Evolutionary conservation across 92 coral and sea anemone species (phyloP), one percentile per base, ranked within the genome.

Genomic region (Phenganax stokvisi): DNA sequence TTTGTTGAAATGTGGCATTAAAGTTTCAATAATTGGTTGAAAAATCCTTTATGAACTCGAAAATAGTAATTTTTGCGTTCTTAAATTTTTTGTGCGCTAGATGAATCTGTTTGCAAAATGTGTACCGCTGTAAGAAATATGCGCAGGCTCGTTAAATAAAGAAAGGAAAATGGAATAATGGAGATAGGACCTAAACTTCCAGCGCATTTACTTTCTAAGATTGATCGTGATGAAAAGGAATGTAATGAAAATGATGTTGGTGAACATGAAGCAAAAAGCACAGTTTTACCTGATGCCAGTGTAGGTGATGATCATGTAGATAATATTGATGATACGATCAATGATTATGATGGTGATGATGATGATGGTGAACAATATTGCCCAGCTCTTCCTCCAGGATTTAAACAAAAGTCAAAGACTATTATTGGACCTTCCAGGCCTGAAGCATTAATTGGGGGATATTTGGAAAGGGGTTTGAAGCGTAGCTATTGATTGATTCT

Each of bases 331-430:
- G n/a, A 68, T 27, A 11, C 51, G 13, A n/a, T 56, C 59, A 55
- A 16, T 63, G 69, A 57, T 12, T 52, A 16, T 63, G 69, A 57
- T 12, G 59, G 44, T 47, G 88, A 91, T 37, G 84, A 85, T 57
- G 90, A 89, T n/a, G 92, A 88, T 7, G 89, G 77, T 56, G 90
- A 71, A 54, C 55, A 72, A 30, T 93, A 87, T 85, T 96, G 97
- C 30, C 97, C 97, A 56, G 96, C 90, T 68, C 86, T 93, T 12
- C 97, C 97, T 25, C 97, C 97, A 12, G 92, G 91, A 9, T 89
- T 89, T 76, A 81, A 71, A 25, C 72, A 62, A 8, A 84, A 77
- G 17, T 31, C 80, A 75, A 27, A 16, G 9, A 65, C n/a, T 11
- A 56, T 75, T 75, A 69, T 84, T 59, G 86, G 83, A 28, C 83